Percentiles rank a stretch among this genome's conserved stretches.
Conservation (phyloP, 2,113 vertebrate species). For the Muntiacus reevesi region DNA sequence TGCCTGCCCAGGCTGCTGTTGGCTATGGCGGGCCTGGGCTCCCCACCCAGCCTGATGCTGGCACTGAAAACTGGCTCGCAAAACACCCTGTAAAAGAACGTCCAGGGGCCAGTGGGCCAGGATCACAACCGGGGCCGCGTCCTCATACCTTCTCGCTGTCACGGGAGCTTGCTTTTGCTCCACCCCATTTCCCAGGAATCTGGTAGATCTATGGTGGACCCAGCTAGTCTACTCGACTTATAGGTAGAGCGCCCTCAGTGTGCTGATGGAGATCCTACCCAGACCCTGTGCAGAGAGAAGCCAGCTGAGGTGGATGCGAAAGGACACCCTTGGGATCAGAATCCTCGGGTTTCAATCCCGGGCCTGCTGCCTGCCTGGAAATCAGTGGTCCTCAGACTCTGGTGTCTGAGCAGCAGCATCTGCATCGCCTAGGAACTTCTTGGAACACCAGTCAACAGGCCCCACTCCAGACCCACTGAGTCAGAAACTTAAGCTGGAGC, state of each 20-base stretch:
- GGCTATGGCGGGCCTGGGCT: background rate
- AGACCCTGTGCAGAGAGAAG: background rate
- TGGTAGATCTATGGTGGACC: background rate
- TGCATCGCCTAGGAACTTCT: fast-evolving
- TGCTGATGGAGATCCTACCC: fast-evolving
- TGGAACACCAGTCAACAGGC: background rate
- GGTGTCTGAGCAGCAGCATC: background rate
- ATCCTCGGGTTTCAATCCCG: background rate
- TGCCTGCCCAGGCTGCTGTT: background rate
- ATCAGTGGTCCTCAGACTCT: background rate
- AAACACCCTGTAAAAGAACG: conserved; percentile 30
- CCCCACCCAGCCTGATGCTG: background rate
- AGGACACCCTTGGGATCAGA: background rate
- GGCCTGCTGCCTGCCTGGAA: background rate
- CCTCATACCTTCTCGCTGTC: background rate
- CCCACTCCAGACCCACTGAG: background rate
- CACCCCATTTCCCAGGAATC: background rate
- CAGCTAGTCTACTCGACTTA: background rate
- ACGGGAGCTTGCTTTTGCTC: background rate
- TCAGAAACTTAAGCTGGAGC: background rate
- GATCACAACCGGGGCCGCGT: fast-evolving
- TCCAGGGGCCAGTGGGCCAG: background rate
- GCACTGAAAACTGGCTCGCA: background rate
- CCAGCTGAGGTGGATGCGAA: too few species aligned
- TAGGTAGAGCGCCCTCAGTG: background rate